Evolutionary conservation across 1,140 invertebrate genomes (phyloP).

Genomic region (Ceratosolen solmsi): DNA sequence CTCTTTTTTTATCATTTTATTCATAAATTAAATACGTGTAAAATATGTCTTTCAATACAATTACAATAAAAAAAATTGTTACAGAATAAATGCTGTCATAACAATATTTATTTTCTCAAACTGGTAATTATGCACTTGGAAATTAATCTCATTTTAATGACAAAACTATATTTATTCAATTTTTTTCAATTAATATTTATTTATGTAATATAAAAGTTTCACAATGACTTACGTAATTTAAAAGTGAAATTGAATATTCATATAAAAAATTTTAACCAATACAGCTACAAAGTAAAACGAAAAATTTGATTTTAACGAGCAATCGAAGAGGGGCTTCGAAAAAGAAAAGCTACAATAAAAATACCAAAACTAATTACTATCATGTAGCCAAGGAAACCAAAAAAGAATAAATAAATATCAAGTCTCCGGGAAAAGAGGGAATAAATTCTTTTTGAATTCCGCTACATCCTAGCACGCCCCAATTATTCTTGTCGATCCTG

Average conservation of each 20-base stretch:
- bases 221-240: constrained; percentile 14
- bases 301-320: constrained; percentile 10
- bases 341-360: constrained; percentile 22
- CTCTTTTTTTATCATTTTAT: no score
- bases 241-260: constrained; percentile 24
- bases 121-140: no score
- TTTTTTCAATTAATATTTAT: no score
- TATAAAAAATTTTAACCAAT: not conserved
- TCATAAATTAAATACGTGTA: no score
- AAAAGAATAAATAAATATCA: constrained; percentile 35
- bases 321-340: not conserved
- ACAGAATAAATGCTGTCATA: no score
- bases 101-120: no score
- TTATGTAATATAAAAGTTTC: no score
- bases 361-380: constrained; percentile 32
- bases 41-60: no score
- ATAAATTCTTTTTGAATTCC: constrained; percentile 67
- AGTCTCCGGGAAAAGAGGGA: constrained; percentile 53
- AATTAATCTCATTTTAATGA: no score
- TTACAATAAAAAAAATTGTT: no score
- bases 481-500: constrained; percentile 64
- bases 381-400: not conserved
- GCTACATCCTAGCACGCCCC: constrained; percentile 63
- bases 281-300: not conserved
- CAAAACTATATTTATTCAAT: no score